Evolutionary conservation across 2,888 invertebrate genomes (phyloP), one percentile per base, ranked within the genome.

Genomic region (Copidosoma aretas): DNA sequence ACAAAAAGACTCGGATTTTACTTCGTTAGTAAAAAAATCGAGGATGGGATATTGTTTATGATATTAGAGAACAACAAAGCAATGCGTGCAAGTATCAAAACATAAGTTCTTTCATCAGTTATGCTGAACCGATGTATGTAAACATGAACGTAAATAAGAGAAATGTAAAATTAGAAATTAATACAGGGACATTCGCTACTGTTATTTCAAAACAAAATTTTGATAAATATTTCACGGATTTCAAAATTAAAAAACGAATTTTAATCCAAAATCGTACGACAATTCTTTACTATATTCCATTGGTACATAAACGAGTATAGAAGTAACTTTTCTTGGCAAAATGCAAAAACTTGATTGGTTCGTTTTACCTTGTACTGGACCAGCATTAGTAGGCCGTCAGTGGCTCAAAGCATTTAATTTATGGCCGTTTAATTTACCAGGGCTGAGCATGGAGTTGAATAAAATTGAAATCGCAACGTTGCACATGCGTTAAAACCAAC

Each of bases 321-420:
- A n/a, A 39, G 67, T 57, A 32, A 60, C 21, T n/a, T 71, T 60
- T 39, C 51, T 54, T 17, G 39, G 39, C n/a, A 41, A 25, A 25
- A 61, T 49, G 15, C 32, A 56, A 14, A 24, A 22, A 15, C 19
- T 71, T 22, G 41, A 64, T 41, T 64, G 64, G 43, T 71, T 67
- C 25, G 64, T 71, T 22, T 46, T 68, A 57, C 64, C 39, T 58
- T 68, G 67, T 21, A 12, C 54, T 43, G 71, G 71, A 17, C 68
- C 71, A 41, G 57, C 59, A 14, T 22, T 65, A n/a, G 51, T 71
- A 21, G 68, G 68, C 10, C 64, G 68, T 41, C 60, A 65, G 41
- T 68, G 68, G 71, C 59, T 68, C 1, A 14, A 54, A 15, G 19
- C 25, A 54, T 71, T 68, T 25, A 19, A 56, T 2, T 21, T 39